phyloP scores from a whole-genome alignment of 2,888 invertebrate genomes.

The Yponomeuta evonymella region DNA sequence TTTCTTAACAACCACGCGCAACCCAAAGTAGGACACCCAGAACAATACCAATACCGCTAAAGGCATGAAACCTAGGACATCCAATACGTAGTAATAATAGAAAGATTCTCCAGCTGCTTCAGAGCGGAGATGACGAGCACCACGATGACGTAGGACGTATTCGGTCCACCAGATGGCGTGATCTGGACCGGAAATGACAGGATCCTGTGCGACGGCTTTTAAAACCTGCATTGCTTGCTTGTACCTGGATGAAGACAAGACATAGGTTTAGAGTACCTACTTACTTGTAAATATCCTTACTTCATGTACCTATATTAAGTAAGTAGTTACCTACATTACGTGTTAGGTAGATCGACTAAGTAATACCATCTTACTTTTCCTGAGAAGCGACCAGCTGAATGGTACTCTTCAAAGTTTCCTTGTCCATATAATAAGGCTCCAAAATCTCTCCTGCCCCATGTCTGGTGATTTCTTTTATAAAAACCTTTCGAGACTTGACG shows the following conservation, averaged over 20 bases:
- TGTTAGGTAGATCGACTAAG: neutral
- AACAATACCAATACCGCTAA: constrained; percentile 25
- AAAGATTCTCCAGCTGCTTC: constrained; percentile 51
- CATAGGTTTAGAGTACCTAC: neutral
- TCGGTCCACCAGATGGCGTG: constrained; percentile 73
- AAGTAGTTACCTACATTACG: neutral
- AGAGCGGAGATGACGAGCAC: constrained; percentile 60
- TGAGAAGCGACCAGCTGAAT: constrained; percentile 41
- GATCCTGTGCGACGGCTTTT: constrained; percentile 41
- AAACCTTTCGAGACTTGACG: constrained; percentile 49
- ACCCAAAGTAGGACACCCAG: constrained; percentile 30
- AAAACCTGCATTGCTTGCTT: constrained; percentile 44
- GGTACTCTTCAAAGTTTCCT: constrained; percentile 44
- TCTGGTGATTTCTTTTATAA: constrained; percentile 53
- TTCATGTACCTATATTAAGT: neutral
- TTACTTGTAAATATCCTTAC: neutral
- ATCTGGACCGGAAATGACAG: constrained; percentile 59
- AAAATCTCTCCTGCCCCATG: constrained; percentile 56
- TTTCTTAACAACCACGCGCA: constrained; percentile 34
- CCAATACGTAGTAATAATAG: constrained; percentile 56
- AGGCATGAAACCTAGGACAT: constrained; percentile 39
- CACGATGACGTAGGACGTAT: constrained; percentile 63
- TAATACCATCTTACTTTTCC: constrained; percentile 40
- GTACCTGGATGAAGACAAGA: constrained; percentile 39
- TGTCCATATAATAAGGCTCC: constrained; percentile 53